phyloP scores from a whole-genome alignment of 2,113 vertebrate genomes.

The Cairina moschata region DNA sequence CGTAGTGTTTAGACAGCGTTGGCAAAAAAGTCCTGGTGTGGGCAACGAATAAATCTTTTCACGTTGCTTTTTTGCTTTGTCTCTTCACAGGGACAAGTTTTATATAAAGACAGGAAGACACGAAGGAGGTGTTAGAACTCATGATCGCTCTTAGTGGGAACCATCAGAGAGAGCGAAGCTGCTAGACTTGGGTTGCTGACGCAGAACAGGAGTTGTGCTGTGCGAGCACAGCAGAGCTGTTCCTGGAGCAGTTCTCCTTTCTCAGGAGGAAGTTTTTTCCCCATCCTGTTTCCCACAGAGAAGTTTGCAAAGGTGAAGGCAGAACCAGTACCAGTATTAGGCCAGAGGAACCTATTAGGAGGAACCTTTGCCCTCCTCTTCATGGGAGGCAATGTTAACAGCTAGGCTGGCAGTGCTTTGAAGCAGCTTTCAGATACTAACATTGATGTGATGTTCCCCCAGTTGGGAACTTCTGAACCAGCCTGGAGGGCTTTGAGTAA shows the following conservation, averaged over 20 bases:
- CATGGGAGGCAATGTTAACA: background rate
- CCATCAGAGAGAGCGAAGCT: background rate
- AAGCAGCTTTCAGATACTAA: background rate
- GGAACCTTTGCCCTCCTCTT: background rate
- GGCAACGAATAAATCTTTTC: background rate
- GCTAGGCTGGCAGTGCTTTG: background rate
- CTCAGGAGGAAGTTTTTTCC: background rate
- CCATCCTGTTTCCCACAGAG: background rate
- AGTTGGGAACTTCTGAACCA: background rate
- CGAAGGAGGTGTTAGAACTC: background rate
- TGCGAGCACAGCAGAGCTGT: rapidly evolving
- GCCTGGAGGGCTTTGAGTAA: background rate
- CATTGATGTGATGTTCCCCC: background rate
- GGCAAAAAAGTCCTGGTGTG: background rate
- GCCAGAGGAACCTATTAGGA: background rate
- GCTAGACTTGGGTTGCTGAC: background rate
- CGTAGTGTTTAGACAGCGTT: background rate
- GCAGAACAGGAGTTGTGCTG: background rate
- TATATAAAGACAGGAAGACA: background rate
- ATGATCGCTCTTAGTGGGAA: background rate
- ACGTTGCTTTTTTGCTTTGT: background rate
- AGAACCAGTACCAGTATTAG: background rate
- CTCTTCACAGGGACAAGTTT: background rate
- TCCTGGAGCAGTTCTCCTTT: background rate
- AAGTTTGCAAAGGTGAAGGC: background rate